Evolutionary conservation across 2,888 invertebrate species (phyloP).

Genomic region (Piscicola geometra): DNA sequence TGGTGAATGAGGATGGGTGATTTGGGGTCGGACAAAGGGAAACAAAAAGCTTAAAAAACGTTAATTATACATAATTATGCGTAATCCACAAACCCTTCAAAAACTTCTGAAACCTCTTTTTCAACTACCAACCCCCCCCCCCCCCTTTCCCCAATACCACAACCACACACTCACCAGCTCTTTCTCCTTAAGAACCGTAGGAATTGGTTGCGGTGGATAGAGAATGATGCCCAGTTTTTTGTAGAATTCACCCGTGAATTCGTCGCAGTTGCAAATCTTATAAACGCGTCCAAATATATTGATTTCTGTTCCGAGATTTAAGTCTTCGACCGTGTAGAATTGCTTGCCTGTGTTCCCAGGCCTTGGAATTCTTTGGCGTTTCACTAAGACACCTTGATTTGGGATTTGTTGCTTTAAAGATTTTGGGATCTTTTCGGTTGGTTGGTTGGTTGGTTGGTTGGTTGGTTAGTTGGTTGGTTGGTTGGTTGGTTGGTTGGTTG

Average conservation of each 20-base stretch:
- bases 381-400: conserved; percentile 27
- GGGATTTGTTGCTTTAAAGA: not conserved
- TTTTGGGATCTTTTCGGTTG: no score
- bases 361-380: conserved; percentile 20
- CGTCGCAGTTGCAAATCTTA: conserved; percentile 76
- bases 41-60: no score
- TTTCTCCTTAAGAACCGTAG: conserved; percentile 7
- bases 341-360: conserved; percentile 51
- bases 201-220: conserved; percentile 5
- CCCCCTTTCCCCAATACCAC: no score
- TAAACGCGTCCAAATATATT: conserved; percentile 77
- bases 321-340: conserved; percentile 65
- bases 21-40: no score
- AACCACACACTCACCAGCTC: conserved; percentile 9
- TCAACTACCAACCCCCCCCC: no score
- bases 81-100: no score
- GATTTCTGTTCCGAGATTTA: conserved; percentile 74
- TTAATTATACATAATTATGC: no score
- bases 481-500: no score
- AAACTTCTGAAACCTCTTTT: no score
- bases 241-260: conserved; percentile 79
- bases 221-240: conserved; percentile 47
- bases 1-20: no score
- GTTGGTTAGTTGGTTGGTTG: no score
- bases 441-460: no score